These are phyloP conservation scores for Cataglyphis albicans DNA, from an alignment of 2,888 invertebrate genomes.

Conservation along the genomic window DNA sequence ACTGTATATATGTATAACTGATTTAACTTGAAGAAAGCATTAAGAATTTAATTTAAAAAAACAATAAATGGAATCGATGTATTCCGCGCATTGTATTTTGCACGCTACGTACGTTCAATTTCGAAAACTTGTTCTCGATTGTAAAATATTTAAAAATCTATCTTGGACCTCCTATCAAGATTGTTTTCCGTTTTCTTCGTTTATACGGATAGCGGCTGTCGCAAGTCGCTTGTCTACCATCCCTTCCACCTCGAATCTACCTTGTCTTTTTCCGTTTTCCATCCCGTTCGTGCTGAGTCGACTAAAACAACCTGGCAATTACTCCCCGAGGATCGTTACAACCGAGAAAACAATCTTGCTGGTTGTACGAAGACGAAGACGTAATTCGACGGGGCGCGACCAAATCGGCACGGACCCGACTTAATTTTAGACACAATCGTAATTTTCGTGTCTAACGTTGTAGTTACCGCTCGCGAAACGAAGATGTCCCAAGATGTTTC, in stretches of 20 bases:
- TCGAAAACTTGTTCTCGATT: neutral
- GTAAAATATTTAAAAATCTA: slow-evolving; percentile 41
- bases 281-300: slow-evolving; percentile 80
- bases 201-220: slow-evolving; percentile 38
- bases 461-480: slow-evolving; percentile 24
- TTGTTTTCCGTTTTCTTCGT: slow-evolving; percentile 16
- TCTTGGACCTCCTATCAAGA: slow-evolving; percentile 21
- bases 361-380: slow-evolving; percentile 55
- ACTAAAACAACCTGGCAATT: slow-evolving; percentile 83
- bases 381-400: slow-evolving; percentile 8
- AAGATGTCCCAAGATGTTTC: neutral
- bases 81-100: neutral
- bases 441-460: slow-evolving; percentile 17
- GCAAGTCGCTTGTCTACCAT: slow-evolving; percentile 59
- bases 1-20: neutral
- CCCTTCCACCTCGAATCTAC: slow-evolving; percentile 24
- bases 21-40: slow-evolving; percentile 9
- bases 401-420: slow-evolving; percentile 34
- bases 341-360: slow-evolving; percentile 80
- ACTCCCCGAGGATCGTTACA: slow-evolving; percentile 83
- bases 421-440: slow-evolving; percentile 48
- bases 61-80: slow-evolving; percentile 7
- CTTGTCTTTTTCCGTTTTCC: slow-evolving; percentile 68
- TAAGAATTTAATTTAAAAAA: neutral
- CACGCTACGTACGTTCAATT: neutral